phyloP scores from a whole-genome alignment of 2,797 vertebrate species.

The Paedocypris micromegethes region DNA sequence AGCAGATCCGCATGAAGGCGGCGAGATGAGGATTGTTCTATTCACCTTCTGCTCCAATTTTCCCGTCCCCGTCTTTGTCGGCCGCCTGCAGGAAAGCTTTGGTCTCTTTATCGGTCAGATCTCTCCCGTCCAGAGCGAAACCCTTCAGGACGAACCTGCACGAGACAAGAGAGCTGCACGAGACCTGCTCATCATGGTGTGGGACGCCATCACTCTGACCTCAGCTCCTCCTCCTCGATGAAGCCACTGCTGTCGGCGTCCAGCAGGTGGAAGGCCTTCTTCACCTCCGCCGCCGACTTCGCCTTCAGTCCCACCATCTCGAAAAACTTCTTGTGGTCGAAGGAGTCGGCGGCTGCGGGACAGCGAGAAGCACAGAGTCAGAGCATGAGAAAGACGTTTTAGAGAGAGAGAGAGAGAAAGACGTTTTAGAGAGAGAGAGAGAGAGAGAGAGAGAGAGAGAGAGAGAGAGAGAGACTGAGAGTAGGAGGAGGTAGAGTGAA shows the following conservation, averaged over 20 bases:
- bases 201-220: constrained; percentile 67
- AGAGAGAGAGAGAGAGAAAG: too few relatives aligned
- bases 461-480: too few relatives aligned
- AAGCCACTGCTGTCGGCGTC: constrained; percentile 90
- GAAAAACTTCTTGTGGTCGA: constrained; percentile 94
- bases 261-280: constrained; percentile 86
- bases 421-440: too few relatives aligned
- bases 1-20: background rate
- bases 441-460: too few relatives aligned
- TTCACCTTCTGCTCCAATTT: constrained; percentile 91
- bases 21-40: constrained; percentile 10
- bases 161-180: background rate
- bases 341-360: constrained; percentile 78
- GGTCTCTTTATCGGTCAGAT: constrained; percentile 86
- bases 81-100: constrained; percentile 84
- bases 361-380: background rate
- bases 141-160: constrained; percentile 82
- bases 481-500: too few relatives aligned
- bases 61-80: constrained; percentile 94
- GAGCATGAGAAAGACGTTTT: too few relatives aligned
- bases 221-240: constrained; percentile 93
- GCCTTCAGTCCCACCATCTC: constrained; percentile 87
- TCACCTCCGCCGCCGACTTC: constrained; percentile 77
- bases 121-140: constrained; percentile 79
- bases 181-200: background rate